Base-by-base conservation (phyloP, 1,140 invertebrate species). In the Colletes gigas region DNA sequence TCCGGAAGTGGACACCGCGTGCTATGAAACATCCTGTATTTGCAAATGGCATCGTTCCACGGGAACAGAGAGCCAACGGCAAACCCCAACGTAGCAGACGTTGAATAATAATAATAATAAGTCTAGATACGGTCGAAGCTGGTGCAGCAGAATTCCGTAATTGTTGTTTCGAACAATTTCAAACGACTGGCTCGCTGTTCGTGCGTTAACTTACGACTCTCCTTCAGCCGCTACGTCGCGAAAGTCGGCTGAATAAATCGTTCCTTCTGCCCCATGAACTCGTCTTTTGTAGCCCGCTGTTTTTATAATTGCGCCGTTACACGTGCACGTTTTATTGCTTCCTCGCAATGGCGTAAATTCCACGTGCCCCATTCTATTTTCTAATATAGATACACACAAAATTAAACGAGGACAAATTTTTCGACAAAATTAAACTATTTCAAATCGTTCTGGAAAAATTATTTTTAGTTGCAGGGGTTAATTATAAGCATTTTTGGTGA, bases 111-210 rank as follows among this genome's bases (percentile, higher is more conserved):
- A 55, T n/a, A 9, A 55, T n/a, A 9, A 69, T n/a, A 39, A 12
- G 30, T 70, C 15, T 52, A 10, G 47, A 50, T 19, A 50, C n/a
- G n/a, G 14, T 19, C 8, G 47, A 52, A 10, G 17, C n/a, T 15
- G 21, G 1, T n/a, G 19, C 21, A n/a, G 17, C 55, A 9, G 41
- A 47, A 47, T 70, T 12, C 5, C 55, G 41, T 72, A 72, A 60
- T 72, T 60, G 54, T 59, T 68, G 67, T 68, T 68, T 68, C 21
- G 67, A 52, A 68, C 47, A 21, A 68, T 21, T 68, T 71, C 54
- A 15, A 71, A 71, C n/a, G 54, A 10, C 47, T 19, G 41, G 7
- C n/a, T 14, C n/a, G 41, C 54, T 71, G n/a, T 62, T 62, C 44
- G 41, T 39, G 17, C 44, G 44, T 63, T 63, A 63, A 73, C 55